Evolutionary conservation across 2,113 vertebrate genomes (phyloP).

Genomic region (Mastomys coucha): DNA sequence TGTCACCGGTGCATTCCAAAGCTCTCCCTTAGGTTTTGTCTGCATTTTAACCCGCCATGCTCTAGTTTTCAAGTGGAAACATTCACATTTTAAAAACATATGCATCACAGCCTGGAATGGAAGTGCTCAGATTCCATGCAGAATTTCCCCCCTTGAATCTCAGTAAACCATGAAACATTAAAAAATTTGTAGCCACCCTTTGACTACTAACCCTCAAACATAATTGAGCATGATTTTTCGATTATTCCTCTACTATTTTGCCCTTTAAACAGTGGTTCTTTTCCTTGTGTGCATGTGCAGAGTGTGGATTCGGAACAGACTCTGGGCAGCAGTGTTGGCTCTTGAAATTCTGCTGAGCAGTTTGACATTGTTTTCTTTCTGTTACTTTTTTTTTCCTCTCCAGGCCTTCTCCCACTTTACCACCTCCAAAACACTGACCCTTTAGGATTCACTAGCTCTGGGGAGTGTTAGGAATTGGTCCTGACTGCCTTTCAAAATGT

Average conservation of each 20-base stretch:
- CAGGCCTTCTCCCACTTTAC: not conserved
- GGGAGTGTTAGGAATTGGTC: not conserved
- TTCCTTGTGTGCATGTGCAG: constrained; percentile 58
- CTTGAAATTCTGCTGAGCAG: not conserved
- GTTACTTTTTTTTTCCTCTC: not conserved
- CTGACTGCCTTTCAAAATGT: constrained; percentile 16
- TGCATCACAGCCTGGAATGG: constrained; percentile 84
- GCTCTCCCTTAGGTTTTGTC: constrained; percentile 87
- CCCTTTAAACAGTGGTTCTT: constrained; percentile 78
- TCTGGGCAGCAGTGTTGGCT: not conserved
- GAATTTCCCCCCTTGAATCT: constrained; percentile 79
- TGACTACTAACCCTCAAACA: constrained; percentile 88
- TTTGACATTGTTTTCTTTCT: not conserved
- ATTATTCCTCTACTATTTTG: constrained; percentile 82
- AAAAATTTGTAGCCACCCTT: constrained; percentile 85
- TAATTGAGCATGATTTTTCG: constrained; percentile 85
- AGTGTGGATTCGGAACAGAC: constrained; percentile 39
- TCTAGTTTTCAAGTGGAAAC: constrained; percentile 89
- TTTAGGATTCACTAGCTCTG: not conserved
- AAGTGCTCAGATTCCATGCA: constrained; percentile 84
- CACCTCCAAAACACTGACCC: not conserved
- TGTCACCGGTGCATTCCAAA: constrained; percentile 86
- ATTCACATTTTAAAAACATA: constrained; percentile 89
- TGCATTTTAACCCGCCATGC: constrained; percentile 87
- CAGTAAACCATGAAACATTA: constrained; percentile 89